Evolutionary conservation across 2,797 vertebrate species (phyloP), one percentile per base, ranked within the genome.

Genomic region (Pangasius mekongensis): DNA sequence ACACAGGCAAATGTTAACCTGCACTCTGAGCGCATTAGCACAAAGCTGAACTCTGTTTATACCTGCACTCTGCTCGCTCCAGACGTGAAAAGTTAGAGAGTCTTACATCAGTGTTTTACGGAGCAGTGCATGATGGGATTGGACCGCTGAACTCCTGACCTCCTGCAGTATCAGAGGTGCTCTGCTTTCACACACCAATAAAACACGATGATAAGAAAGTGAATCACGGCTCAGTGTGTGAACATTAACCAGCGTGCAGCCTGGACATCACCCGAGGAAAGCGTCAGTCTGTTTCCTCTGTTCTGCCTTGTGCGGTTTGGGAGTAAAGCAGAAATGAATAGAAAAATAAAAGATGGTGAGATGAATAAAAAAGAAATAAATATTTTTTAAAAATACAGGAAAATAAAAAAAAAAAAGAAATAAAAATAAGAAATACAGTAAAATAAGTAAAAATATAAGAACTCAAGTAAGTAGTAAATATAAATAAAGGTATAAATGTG

Each of bases 91-190:
- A 13, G 52, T 80, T 58, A 10, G n/a, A 6, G 49, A 24, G 24
- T 52, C 13, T 80, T 36, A 2, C 52, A 5, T 6, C 30, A 80
- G 30, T 11, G n/a, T 56, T 33, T 3, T 2, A 33, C 52, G 7
- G 54, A 36, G 78, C 78, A 81, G 54, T 81, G 78, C 78, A 81
- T 81, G 78, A 60, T 81, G 78, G 78, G 78, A 60, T 81, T 24
- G 18, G 54, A 24, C 0, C 54, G 30, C 36, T 60, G 52, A 56
- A 39, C 67, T 58, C 66, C 43, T 16, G 84, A 71, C 81, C 22
- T 16, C 14, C 20, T 18, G n/a, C 20, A 27, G 66, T 24, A 16
- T 92, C 93, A 22, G 52, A 54, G 43, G 64, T 6, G 43, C 76
- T 47, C 36, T 20, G 22, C 71, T 24, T 73, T 86, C 47, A 36